A percentile compares a stretch with the other conserved stretches of the same genome.
These are phyloP conservation scores for Junonia oenone DNA, from an alignment of 2,888 invertebrate species.

Conservation along the genomic window DNA sequence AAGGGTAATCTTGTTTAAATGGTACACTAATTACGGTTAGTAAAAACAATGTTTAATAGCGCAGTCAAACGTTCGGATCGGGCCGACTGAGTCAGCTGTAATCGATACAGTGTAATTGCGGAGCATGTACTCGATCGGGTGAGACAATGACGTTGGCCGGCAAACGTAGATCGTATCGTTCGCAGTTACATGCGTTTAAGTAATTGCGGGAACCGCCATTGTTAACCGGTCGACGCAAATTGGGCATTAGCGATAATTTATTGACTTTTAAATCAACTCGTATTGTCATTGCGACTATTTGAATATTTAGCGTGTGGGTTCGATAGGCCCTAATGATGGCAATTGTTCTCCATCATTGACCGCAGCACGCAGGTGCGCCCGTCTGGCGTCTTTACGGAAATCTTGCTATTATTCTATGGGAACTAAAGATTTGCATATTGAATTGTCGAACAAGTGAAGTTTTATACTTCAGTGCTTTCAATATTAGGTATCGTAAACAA, in stretches of 20 bases:
- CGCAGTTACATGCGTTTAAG: constrained; percentile 76
- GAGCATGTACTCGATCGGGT: constrained; percentile 59
- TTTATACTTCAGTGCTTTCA: background rate
- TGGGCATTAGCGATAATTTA: constrained; percentile 79
- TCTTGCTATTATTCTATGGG: constrained; percentile 26
- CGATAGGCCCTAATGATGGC: constrained; percentile 71
- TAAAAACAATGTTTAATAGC: constrained; percentile 69
- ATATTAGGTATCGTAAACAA: too few species aligned
- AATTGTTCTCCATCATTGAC: constrained; percentile 74
- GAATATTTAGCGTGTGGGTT: constrained; percentile 71
- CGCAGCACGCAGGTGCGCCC: constrained; percentile 67
- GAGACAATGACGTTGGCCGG: constrained; percentile 66
- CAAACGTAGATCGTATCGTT: constrained; percentile 68
- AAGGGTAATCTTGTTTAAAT: constrained; percentile 45
- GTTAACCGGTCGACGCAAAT: constrained; percentile 76
- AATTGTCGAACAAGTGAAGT: background rate
- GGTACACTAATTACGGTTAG: constrained; percentile 62
- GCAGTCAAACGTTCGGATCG: constrained; percentile 63
- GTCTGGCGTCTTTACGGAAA: constrained; percentile 7
- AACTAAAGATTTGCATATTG: constrained; percentile 8
- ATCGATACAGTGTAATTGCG: constrained; percentile 73
- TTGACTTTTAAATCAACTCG: constrained; percentile 71
- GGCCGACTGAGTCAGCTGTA: constrained; percentile 65
- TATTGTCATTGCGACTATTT: constrained; percentile 68
- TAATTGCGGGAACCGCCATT: constrained; percentile 78